Evolutionary conservation across 37 sponge, comb jelly and placozoan species (phyloP), one percentile per base, ranked within the genome.

Genomic region (Diacarnus erythraeanus): DNA sequence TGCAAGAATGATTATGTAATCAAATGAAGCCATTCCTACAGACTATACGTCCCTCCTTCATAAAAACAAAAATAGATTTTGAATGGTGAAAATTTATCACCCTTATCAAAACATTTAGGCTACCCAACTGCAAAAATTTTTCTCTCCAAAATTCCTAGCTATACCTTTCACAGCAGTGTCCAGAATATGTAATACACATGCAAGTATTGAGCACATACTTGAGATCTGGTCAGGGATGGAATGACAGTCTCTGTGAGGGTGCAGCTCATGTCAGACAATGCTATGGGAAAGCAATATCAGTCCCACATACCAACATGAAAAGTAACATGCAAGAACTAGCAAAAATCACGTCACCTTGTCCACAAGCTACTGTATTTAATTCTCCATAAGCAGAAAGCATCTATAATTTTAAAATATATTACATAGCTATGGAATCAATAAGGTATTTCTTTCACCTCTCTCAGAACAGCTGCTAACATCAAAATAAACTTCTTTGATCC

Each of bases 401-500:
- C n/a, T n/a, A n/a, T n/a, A n/a, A n/a, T n/a, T n/a, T n/a, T n/a
- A n/a, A n/a, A n/a, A n/a, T n/a, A n/a, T n/a, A n/a, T n/a, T n/a
- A n/a, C n/a, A n/a, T n/a, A n/a, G n/a, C n/a, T n/a, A n/a, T n/a
- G n/a, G n/a, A n/a, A n/a, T n/a, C n/a, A n/a, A n/a, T n/a, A n/a
- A n/a, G n/a, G n/a, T n/a, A n/a, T n/a, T n/a, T 6, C 26, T 26
- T 40, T 2, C 15, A 82, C 82, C 73, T 82, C 82, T 8, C 59
- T 40, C 63, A 82, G 31, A 27, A 65, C 64, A 33, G 59, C 74
- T 37, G 72, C 37, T 27, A 82, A 18, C 31, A 73, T 40, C 54
- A 82, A 35, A 0, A 82, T 26, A 20, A 64, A 58, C 43, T 83
- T 83, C 40, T 83, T 83, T 15, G 69, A 47, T 10, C 76, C 76